These are phyloP conservation scores for Dasysyrphus tricinctus DNA, from an alignment of 2,888 invertebrate species.

Conservation along the genomic window DNA sequence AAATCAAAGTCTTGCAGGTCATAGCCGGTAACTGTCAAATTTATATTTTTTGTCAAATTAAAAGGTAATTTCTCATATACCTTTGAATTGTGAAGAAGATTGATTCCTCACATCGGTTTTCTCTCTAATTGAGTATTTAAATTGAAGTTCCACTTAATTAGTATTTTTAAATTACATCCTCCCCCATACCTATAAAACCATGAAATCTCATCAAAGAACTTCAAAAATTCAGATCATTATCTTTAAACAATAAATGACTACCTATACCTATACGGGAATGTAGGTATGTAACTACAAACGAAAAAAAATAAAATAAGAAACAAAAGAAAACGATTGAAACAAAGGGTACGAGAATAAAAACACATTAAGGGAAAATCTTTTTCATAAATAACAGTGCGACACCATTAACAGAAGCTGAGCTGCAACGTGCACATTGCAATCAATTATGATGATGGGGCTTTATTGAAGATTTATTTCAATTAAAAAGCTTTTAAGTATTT, in stretches of 20 bases:
- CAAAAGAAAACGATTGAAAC: slow-evolving; percentile 40
- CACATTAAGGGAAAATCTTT: slow-evolving; percentile 73
- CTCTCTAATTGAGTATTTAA: no score
- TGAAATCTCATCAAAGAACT: slow-evolving; percentile 11
- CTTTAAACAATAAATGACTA: slow-evolving; percentile 3
- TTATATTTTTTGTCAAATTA: no score
- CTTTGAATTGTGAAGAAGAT: no score
- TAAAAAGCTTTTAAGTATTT: slow-evolving; percentile 76
- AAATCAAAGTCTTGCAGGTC: no score
- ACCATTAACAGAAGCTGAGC: slow-evolving; percentile 69
- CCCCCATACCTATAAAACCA: not conserved
- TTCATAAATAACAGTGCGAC: slow-evolving; percentile 75
- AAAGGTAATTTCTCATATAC: no score
- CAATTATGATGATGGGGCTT: slow-evolving; percentile 76
- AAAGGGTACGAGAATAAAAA: slow-evolving; percentile 60
- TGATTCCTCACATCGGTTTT: no score
- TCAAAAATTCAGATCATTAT: slow-evolving; percentile 22
- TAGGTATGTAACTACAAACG: no score
- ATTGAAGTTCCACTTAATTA: no score
- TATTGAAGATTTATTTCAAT: slow-evolving; percentile 76
- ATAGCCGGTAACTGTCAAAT: no score
- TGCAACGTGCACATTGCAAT: slow-evolving; percentile 75
- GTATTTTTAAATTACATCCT: no score
- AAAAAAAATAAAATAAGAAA: slow-evolving; percentile 10
- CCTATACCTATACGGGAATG: not conserved